Evolutionary conservation across 2,113 vertebrate genomes (phyloP), one percentile per base, ranked within the genome.

Genomic region (Colistium nudipinnis): DNA sequence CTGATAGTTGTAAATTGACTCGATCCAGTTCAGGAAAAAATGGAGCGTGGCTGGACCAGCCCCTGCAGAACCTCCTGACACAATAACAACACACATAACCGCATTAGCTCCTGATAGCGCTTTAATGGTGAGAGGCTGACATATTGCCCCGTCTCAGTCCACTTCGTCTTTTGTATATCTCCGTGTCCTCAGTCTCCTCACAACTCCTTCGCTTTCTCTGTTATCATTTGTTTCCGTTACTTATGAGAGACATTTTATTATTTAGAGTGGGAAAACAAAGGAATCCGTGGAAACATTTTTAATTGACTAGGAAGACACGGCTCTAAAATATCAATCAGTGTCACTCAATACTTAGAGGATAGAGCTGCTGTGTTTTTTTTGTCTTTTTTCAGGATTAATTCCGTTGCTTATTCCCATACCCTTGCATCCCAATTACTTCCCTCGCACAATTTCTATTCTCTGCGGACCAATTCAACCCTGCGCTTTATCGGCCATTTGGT

Each of bases 61-160:
- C 52, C 76, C 74, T 67, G 68, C 74, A 87, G 84, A 78, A 66
- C 66, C 39, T 57, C 45, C 6, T 57, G 62, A 76, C 76, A 81
- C 41, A 73, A 71, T 49, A 82, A 82, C 73, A 81, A 59, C 76
- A 20, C 22, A n/a, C 16, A 19, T 77, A 83, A 86, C 41, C 1
- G 73, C 48, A 62, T 85, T 78, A 72, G 8, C 31, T 33, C 47
- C 56, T 69, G 75, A 85, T 35, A 74, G 60, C 12, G 0, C 62
- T 74, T 74, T 78, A 74, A 77, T 65, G 27, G 53, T 36, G 70
- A 70, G 57, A 59, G 16, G 4, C 31, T 71, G 75, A 77, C 59
- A 49, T 56, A 79, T 76, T 62, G 36, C 3, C 38, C 27, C 41
- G 54, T 70, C 68, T 59, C 30, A 0, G 4, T 24, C 65, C 41